A percentile compares a stretch with the other conserved stretches of the same genome.
These are phyloP conservation scores for Chrysopilus asiliformis DNA, from an alignment of 2,888 invertebrate genomes.

Conservation along the genomic window DNA sequence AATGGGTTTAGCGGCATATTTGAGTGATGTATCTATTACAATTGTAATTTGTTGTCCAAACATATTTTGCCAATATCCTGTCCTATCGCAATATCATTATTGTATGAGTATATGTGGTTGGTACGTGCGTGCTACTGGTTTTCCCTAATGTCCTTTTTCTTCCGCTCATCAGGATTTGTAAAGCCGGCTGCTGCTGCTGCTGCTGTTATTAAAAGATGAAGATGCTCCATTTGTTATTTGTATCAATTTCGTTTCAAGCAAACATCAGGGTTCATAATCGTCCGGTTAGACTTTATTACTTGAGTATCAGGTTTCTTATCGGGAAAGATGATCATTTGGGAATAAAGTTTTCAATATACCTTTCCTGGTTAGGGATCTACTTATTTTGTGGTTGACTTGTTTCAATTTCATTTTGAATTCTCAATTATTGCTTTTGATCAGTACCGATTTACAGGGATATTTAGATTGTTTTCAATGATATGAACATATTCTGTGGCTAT, in stretches of 20 bases:
- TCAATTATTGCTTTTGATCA: too few relatives aligned
- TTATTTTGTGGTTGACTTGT: slow-evolving; percentile 15
- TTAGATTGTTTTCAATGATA: too few relatives aligned
- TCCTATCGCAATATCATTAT: too few relatives aligned
- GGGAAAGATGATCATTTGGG: slow-evolving; percentile 24
- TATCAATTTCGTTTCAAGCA: too few relatives aligned
- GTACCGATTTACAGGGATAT: too few relatives aligned
- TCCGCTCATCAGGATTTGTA: not conserved
- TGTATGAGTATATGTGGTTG: slow-evolving; percentile 4
- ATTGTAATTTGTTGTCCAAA: slow-evolving; percentile 16
- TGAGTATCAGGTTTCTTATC: slow-evolving; percentile 27
- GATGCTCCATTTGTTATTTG: too few relatives aligned
- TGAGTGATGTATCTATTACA: slow-evolving; percentile 14
- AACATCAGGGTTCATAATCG: too few relatives aligned
- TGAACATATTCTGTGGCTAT: too few relatives aligned
- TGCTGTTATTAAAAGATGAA: too few relatives aligned
- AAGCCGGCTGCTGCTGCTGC: not conserved
- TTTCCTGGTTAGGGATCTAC: not conserved
- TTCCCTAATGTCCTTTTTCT: not conserved
- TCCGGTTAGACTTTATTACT: too few relatives aligned
- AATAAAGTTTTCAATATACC: slow-evolving; percentile 7
- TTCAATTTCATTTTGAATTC: slow-evolving; percentile 8
- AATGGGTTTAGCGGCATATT: slow-evolving; percentile 13
- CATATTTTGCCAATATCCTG: slow-evolving; percentile 12
- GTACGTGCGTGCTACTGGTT: not conserved